A percentile compares a stretch with the other conserved stretches of the same genome.
phyloP scores from a whole-genome alignment of 2,888 invertebrate genomes.

The Chironomus tentans region DNA sequence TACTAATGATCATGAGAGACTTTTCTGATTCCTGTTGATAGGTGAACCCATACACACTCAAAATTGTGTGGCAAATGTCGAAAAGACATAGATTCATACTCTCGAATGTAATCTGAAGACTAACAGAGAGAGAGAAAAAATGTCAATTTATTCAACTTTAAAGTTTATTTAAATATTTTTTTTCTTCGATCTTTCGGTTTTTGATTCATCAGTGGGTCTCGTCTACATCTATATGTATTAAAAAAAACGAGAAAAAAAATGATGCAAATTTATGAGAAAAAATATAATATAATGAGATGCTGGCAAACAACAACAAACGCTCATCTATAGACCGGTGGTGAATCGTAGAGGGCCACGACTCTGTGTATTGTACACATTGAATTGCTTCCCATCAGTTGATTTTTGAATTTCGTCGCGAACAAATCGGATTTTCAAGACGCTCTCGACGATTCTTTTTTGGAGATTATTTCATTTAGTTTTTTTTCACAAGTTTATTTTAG shows the following conservation, averaged over 20 bases:
- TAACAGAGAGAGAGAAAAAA: background rate
- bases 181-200: background rate
- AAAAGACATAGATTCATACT: background rate
- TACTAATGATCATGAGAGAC: background rate
- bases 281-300: background rate
- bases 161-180: background rate
- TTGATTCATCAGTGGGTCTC: constrained; percentile 2
- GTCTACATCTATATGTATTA: background rate
- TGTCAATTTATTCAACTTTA: constrained; percentile 22
- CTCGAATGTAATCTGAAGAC: background rate
- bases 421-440: constrained; percentile 7
- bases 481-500: background rate
- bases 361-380: background rate
- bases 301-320: constrained; percentile 20
- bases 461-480: background rate
- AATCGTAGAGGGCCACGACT: background rate
- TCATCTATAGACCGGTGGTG: background rate
- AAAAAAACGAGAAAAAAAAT: constrained; percentile 13
- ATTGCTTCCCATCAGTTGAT: constrained; percentile 16
- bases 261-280: constrained; percentile 27
- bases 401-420: constrained; percentile 24
- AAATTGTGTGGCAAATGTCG: background rate
- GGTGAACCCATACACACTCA: background rate
- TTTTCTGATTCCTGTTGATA: background rate
- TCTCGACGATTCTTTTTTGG: background rate